A percentile compares a stretch with the other conserved stretches of the same genome.
Conservation (phyloP, 2,113 vertebrate species). For the Mungos mungo region DNA sequence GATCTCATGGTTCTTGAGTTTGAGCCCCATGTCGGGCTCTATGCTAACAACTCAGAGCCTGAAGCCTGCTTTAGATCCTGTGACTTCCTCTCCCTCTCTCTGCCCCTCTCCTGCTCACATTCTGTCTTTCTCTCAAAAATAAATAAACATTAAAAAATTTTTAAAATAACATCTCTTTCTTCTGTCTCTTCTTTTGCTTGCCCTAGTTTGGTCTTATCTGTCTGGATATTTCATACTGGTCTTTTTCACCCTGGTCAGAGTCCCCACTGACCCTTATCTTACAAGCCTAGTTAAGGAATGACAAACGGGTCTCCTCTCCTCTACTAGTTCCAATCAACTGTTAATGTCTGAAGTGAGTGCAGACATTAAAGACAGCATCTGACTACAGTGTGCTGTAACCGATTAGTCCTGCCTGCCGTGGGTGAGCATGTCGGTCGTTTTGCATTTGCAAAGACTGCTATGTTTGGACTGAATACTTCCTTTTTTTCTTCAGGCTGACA, state of each 20-base stretch:
- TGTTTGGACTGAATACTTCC: not conserved
- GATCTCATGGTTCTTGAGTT: too few relatives aligned
- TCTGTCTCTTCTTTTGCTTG: not conserved
- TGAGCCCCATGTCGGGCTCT: too few relatives aligned
- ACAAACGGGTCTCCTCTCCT: not conserved
- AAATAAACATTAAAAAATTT: too few relatives aligned
- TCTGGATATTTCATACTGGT: not conserved
- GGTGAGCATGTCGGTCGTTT: not conserved
- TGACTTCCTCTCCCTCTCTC: too few relatives aligned
- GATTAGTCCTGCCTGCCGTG: not conserved
- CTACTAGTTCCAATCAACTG: not conserved
- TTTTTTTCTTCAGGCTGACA: not conserved
- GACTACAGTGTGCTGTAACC: not conserved
- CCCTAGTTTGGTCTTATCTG: not conserved
- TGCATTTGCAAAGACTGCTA: not conserved
- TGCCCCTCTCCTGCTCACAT: too few relatives aligned
- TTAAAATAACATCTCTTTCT: not conserved
- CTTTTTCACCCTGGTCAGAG: not conserved
- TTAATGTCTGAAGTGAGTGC: not conserved
- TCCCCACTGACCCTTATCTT: not conserved
- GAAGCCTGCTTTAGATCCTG: too few relatives aligned
- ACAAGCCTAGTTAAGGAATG: not conserved
- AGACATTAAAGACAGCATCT: not conserved
- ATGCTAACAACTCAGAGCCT: too few relatives aligned
- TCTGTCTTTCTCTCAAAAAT: too few relatives aligned